Conservation (phyloP, 1,140 invertebrate species). For the Microplitis demolitor region DNA sequence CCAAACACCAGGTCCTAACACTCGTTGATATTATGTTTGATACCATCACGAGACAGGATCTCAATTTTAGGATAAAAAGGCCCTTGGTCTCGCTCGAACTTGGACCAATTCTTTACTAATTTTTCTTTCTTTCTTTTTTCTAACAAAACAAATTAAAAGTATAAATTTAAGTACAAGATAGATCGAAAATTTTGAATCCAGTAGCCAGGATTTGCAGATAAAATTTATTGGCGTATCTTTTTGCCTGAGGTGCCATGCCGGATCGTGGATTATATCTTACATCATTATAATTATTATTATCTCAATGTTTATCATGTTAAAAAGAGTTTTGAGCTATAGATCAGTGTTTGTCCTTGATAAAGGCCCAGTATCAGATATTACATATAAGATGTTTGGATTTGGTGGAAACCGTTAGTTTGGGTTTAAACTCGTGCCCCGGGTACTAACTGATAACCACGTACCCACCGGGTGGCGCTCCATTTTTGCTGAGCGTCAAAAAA, state of each 20-base stretch:
- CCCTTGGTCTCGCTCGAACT: constrained; percentile 2
- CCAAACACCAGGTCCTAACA: not conserved
- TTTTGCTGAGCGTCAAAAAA: not conserved
- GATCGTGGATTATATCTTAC: too few species aligned
- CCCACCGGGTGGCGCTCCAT: constrained; percentile 9
- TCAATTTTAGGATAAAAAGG: too few species aligned
- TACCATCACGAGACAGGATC: not conserved
- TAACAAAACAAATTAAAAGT: not conserved
- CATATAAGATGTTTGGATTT: not conserved
- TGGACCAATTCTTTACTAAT: constrained; percentile 1
- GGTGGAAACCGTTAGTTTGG: not conserved
- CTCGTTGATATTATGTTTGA: not conserved
- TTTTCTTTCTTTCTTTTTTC: constrained; percentile 28
- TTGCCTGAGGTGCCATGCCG: too few species aligned
- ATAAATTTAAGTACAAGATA: too few species aligned
- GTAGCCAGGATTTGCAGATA: too few species aligned
- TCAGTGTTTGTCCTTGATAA: constrained; percentile 3
- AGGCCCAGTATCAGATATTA: not conserved
- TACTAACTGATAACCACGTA: not conserved
- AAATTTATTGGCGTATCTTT: too few species aligned
- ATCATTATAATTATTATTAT: too few species aligned
- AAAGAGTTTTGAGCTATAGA: too few species aligned
- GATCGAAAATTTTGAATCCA: too few species aligned
- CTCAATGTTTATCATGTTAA: too few species aligned
- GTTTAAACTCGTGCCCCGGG: constrained; percentile 7